Evolutionary conservation across 2,797 vertebrate genomes (phyloP), one percentile per base, ranked within the genome.

Genomic region (Buphagus erythrorhynchus): DNA sequence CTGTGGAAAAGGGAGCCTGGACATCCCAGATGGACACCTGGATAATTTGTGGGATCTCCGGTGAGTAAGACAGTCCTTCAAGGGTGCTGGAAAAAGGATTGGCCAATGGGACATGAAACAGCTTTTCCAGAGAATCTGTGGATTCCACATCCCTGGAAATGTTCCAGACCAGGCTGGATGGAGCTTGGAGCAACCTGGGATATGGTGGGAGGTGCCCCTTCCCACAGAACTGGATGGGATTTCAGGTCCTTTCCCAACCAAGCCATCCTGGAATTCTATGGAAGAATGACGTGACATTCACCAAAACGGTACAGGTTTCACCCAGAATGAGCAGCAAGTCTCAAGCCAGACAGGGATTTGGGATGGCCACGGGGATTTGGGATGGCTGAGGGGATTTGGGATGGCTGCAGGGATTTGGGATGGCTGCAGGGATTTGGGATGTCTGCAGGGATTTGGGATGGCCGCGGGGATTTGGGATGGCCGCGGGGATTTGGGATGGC

Each of bases 261-360:
- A 81, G 36, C 1, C 17, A 6, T 8, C 8, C 77, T 18, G 77
- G 36, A 10, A 42, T 51, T 80, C 54, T 10, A 3, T 2, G 31
- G 36, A 25, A 58, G 15, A 68, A 51, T 0, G 8, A 18, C 1
- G 18, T 7, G 16, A 11, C 1, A 0, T 28, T 55, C 3, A 5
- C 31, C 85, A n/a, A 61, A 76, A n/a, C 0, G 0, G 36, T 10
- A 3, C 1, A 3, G 42, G 66, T 57, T 77, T 80, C 65, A 66
- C 48, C 42, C 52, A 7, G 79, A 65, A 51, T 1, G 6, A 40
- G 63, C 72, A 22, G 36, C 0, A 1, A 54, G 48, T 6, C 49
- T 72, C 15, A 11, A 19, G 26, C 3, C 63, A 58, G 63, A 57
- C 36, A 49, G 28, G 11, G 18, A 52, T 52, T 52, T 8, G 11